A percentile compares a stretch with the other conserved stretches of the same genome.
Evolutionary conservation across 2,888 invertebrate genomes (phyloP).

Genomic region (Tanypteryx hageni): DNA sequence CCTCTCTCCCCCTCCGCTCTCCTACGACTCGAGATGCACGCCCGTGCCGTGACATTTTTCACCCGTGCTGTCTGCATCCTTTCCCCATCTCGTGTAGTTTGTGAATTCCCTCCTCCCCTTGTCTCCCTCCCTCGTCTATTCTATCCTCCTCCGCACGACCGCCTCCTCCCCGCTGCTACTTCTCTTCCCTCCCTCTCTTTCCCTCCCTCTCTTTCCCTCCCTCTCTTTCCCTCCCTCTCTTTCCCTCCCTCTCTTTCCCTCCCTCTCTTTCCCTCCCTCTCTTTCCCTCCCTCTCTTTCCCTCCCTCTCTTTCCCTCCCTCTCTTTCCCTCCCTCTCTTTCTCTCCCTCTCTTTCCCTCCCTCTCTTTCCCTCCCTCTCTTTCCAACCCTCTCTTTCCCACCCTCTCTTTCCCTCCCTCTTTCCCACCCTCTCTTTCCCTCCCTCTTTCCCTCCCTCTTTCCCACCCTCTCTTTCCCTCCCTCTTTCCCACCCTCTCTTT

Average conservation of each 20-base stretch:
- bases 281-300: slow-evolving; percentile 31
- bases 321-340: slow-evolving; percentile 23
- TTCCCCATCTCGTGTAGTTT: neutral
- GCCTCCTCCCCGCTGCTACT: neutral
- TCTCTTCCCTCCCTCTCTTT: too few species aligned
- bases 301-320: neutral
- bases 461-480: neutral
- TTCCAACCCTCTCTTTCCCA: too few species aligned
- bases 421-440: neutral
- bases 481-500: too few species aligned
- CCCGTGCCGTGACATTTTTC: slow-evolving; percentile 21
- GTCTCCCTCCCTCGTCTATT: too few species aligned
- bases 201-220: neutral
- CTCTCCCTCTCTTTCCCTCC: neutral
- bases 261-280: neutral
- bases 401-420: neutral
- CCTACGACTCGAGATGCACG: neutral
- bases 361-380: slow-evolving; percentile 29
- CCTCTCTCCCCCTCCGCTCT: neutral
- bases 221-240: neutral
- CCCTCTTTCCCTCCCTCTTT: neutral
- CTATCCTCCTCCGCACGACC: neutral
- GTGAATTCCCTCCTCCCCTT: too few species aligned
- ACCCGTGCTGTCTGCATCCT: neutral
- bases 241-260: slow-evolving; percentile 29